Conservation (phyloP, 2,888 invertebrate genomes). For the Cheilosia scutellata region DNA sequence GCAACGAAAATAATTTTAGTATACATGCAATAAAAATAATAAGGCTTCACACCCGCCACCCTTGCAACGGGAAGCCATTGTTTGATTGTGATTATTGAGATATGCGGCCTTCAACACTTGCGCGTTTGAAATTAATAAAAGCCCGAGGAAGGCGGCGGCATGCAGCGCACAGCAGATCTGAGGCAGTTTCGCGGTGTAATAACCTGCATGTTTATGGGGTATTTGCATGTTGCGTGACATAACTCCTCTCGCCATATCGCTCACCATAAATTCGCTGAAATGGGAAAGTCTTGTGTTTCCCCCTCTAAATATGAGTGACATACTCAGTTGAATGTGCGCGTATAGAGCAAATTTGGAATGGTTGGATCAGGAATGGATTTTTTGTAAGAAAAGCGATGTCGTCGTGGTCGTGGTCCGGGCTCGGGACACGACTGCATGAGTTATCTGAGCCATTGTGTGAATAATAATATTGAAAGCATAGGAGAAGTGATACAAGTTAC, state of each 20-base stretch:
- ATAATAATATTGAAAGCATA: too few relatives aligned
- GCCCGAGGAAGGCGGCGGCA: conserved; percentile 24
- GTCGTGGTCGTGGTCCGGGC: background rate
- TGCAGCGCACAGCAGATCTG: conserved; percentile 16
- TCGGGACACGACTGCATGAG: too few relatives aligned
- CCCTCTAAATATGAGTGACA: conserved; percentile 20
- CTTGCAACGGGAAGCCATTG: conserved; percentile 40
- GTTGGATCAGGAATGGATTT: background rate
- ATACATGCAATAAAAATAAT: conserved; percentile 39
- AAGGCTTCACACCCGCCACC: conserved; percentile 8
- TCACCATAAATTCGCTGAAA: conserved; percentile 39
- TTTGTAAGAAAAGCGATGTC: background rate
- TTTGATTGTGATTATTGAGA: conserved; percentile 56
- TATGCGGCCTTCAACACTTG: conserved; percentile 45
- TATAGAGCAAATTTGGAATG: background rate
- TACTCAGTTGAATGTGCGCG: background rate
- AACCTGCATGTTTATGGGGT: conserved; percentile 66
- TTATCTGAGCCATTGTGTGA: too few relatives aligned
- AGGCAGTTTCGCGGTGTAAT: conserved; percentile 53
- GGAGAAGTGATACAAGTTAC: too few relatives aligned
- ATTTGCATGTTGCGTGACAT: conserved; percentile 61
- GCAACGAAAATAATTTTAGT: conserved; percentile 9
- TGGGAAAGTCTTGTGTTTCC: conserved; percentile 45
- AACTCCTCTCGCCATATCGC: conserved; percentile 27
- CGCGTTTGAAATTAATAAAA: conserved; percentile 41